phyloP scores from a whole-genome alignment of 2,888 invertebrate genomes.

The Gisinianus flammeolus region DNA sequence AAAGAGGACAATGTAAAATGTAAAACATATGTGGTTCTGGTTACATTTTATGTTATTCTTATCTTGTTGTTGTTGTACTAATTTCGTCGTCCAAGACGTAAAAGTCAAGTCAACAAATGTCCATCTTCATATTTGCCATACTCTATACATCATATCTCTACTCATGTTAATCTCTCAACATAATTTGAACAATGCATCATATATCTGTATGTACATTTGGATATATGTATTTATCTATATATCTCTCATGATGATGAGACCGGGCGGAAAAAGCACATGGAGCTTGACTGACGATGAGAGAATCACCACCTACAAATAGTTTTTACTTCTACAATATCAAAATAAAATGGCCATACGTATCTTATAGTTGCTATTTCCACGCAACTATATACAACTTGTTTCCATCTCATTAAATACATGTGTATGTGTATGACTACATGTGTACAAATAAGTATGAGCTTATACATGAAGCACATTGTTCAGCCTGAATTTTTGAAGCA shows the following conservation, averaged over 20 bases:
- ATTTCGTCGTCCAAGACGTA: not conserved
- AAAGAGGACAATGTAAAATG: not conserved
- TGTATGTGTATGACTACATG: not conserved
- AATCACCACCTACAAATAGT: not conserved
- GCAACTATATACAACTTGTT: not conserved
- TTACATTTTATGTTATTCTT: not conserved
- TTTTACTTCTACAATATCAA: not conserved
- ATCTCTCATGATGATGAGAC: not conserved
- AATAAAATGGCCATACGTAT: not conserved
- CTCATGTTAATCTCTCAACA: not conserved
- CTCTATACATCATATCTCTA: not conserved
- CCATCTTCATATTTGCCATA: not conserved
- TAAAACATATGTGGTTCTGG: not conserved
- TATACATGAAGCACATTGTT: not conserved
- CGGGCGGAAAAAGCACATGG: not conserved
- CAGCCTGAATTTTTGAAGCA: not conserved
- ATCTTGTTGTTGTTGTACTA: not conserved
- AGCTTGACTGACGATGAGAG: not conserved
- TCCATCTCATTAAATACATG: not conserved
- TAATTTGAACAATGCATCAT: not conserved
- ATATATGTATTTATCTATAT: not conserved
- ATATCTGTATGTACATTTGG: too few species aligned
- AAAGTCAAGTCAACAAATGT: too few species aligned
- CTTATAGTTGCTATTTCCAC: too few species aligned
- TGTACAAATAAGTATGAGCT: not conserved